Evolutionary conservation across 2,797 vertebrate species (phyloP).

Genomic region (Cirrhinus molitorella): DNA sequence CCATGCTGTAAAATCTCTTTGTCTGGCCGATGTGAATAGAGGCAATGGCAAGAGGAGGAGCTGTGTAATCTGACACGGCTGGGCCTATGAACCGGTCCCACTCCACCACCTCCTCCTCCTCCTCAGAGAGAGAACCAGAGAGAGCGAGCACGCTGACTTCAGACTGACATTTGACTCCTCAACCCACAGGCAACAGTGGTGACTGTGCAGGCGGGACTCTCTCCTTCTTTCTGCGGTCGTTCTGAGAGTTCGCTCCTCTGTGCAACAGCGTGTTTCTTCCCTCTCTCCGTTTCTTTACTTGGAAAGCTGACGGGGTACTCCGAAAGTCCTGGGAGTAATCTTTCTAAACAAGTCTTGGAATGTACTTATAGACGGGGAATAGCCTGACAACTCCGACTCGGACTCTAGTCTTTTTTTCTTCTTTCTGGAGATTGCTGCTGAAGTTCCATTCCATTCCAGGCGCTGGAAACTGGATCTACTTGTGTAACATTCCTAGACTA

Average conservation of each 20-base stretch:
- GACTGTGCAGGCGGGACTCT: constrained; percentile 52
- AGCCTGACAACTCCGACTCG: constrained; percentile 14
- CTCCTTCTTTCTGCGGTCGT: constrained; percentile 19
- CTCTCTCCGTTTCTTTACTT: constrained; percentile 28
- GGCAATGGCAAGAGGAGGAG: constrained; percentile 72
- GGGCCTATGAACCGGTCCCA: constrained; percentile 63
- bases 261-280: constrained; percentile 11
- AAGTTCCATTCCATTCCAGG: constrained; percentile 48
- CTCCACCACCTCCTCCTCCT: constrained; percentile 38
- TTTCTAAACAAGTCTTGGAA: constrained; percentile 52
- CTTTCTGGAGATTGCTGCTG: constrained; percentile 36
- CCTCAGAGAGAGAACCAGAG: constrained; percentile 35
- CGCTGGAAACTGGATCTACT: constrained; percentile 48
- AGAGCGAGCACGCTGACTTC: constrained; percentile 52
- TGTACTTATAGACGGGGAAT: constrained; percentile 47
- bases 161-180: constrained; percentile 62
- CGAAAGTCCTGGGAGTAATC: constrained; percentile 57
- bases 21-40: constrained; percentile 56
- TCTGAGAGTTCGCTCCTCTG: constrained; percentile 21
- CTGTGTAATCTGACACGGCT: constrained; percentile 79
- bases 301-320: constrained; percentile 31
- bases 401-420: constrained; percentile 23
- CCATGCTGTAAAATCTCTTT: constrained; percentile 53
- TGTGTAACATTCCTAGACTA: constrained; percentile 62
- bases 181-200: constrained; percentile 55